Evolutionary conservation across 2,797 vertebrate genomes (phyloP).

Genomic region (Zalophus californianus): DNA sequence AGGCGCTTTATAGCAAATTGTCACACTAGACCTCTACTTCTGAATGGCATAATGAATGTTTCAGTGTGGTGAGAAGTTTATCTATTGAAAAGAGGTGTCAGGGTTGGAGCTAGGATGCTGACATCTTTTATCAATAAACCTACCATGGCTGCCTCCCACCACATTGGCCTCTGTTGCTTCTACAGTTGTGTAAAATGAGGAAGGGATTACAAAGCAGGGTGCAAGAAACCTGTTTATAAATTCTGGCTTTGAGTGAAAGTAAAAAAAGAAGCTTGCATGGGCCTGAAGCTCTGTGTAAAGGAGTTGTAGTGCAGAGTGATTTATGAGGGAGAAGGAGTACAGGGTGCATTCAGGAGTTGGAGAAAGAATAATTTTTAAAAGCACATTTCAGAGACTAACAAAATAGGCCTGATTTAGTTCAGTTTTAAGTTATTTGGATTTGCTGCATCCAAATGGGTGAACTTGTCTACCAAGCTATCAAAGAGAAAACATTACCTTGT

Average conservation of each 20-base stretch:
- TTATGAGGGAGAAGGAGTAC: neutral
- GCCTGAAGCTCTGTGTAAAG: neutral
- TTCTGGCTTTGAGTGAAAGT: constrained; percentile 46
- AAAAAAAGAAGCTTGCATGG: neutral
- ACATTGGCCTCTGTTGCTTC: constrained; percentile 13
- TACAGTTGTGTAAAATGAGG: constrained; percentile 45
- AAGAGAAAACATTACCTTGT: neutral
- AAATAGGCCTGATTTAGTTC: constrained; percentile 34
- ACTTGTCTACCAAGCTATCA: neutral
- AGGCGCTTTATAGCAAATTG: constrained; percentile 87
- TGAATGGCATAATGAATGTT: constrained; percentile 88
- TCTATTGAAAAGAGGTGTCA: constrained; percentile 76
- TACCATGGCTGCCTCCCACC: constrained; percentile 10
- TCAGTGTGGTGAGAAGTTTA: constrained; percentile 82
- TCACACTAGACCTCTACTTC: constrained; percentile 84
- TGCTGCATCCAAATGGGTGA: neutral
- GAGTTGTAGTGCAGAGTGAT: neutral
- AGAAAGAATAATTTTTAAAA: neutral
- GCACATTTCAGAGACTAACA: neutral
- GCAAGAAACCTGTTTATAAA: constrained; percentile 8
- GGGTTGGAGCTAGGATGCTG: constrained; percentile 56
- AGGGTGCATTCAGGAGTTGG: neutral
- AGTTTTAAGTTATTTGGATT: constrained; percentile 29
- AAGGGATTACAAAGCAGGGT: neutral
- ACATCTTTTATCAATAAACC: constrained; percentile 71